Conservation (phyloP, 2,888 invertebrate species). For the Dyspetes luteomarginatus region DNA sequence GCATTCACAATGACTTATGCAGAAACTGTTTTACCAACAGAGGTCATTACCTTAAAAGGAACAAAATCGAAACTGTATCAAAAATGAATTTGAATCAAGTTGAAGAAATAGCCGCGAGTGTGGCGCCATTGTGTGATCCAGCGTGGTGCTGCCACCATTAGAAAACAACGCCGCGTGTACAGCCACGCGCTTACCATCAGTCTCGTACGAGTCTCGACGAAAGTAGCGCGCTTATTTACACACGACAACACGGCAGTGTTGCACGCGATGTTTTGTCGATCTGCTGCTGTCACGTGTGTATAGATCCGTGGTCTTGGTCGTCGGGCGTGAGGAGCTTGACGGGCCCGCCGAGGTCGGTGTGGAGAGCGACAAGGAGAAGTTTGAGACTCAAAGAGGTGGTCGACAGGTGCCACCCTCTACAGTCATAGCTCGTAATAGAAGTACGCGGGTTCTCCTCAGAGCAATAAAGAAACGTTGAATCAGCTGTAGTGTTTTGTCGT, state of each 20-base stretch:
- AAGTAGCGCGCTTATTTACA: neutral
- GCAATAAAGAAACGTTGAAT: constrained; percentile 60
- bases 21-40: too few species aligned
- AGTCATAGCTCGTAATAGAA: constrained; percentile 25
- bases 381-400: constrained; percentile 1
- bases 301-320: neutral
- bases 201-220: neutral
- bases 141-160: too few species aligned
- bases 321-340: neutral
- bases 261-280: neutral
- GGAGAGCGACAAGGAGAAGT: neutral
- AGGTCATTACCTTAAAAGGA: too few species aligned
- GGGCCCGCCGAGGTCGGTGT: neutral
- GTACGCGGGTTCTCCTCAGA: constrained; percentile 40
- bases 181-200: too few species aligned
- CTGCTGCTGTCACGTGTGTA: neutral
- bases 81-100: too few species aligned
- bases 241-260: neutral
- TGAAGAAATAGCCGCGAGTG: too few species aligned
- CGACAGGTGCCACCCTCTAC: constrained; percentile 62
- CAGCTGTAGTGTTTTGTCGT: constrained; percentile 64
- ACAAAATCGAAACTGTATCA: too few species aligned
- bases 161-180: too few species aligned
- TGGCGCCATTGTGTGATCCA: too few species aligned
- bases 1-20: too few species aligned